Percentiles rank a stretch among this genome's conserved stretches.
These are phyloP conservation scores for Parnassius mnemosyne DNA, from an alignment of 2,888 invertebrate species.

Conservation along the genomic window DNA sequence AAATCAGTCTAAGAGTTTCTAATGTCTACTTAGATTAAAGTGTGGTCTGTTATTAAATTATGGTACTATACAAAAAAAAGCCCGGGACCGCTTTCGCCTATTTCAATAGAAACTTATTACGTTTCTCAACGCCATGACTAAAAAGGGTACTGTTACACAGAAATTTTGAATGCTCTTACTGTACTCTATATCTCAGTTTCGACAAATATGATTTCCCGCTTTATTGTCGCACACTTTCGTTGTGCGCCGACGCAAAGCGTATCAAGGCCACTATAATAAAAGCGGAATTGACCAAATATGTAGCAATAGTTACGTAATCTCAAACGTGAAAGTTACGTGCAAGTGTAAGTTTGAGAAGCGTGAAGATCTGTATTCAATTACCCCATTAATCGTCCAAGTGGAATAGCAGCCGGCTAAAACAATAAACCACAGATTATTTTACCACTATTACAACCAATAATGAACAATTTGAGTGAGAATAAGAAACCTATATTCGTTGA, in stretches of 20 bases:
- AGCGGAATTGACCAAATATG: conserved; percentile 56
- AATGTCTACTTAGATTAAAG: conserved; percentile 20
- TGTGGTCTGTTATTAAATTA: too few relatives aligned
- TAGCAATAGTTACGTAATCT: conserved; percentile 59
- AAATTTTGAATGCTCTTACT: conserved; percentile 39
- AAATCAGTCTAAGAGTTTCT: conserved; percentile 18
- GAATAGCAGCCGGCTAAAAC: conserved; percentile 34
- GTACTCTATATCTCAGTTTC: conserved; percentile 47
- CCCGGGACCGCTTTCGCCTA: conserved; percentile 30
- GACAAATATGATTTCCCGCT: conserved; percentile 58
- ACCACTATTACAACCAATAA: conserved; percentile 13
- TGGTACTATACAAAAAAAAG: neutral
- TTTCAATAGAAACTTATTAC: conserved; percentile 33
- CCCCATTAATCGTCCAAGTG: conserved; percentile 39
- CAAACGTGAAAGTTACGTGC: conserved; percentile 58
- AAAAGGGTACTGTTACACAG: conserved; percentile 47
- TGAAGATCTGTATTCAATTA: conserved; percentile 36
- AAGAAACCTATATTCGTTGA: conserved; percentile 10
- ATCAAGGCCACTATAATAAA: conserved; percentile 62
- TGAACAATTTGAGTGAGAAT: conserved; percentile 18
- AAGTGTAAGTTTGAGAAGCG: conserved; percentile 49
- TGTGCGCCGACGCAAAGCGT: conserved; percentile 50
- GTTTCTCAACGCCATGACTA: conserved; percentile 57
- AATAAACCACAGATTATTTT: conserved; percentile 15
- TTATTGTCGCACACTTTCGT: conserved; percentile 49